phyloP scores from a whole-genome alignment of 2,888 invertebrate genomes.

The Criorhina ranunculi region DNA sequence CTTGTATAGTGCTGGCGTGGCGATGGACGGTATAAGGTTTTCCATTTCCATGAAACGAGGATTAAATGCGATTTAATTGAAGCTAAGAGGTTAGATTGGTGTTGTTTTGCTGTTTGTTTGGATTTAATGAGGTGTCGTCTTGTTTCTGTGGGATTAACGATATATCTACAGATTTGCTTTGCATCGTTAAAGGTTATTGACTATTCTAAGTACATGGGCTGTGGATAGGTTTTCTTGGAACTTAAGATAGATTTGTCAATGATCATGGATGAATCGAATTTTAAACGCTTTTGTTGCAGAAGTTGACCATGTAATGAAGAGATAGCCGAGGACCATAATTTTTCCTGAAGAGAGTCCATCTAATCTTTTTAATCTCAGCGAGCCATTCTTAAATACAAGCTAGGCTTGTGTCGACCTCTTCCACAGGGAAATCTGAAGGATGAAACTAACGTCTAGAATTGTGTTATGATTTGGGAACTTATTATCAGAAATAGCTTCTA shows the following conservation, averaged over 20 bases:
- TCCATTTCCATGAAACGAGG: slow-evolving; percentile 67
- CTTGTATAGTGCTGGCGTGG: slow-evolving; percentile 14
- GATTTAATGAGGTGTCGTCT: slow-evolving; percentile 70
- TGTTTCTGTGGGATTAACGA: slow-evolving; percentile 25
- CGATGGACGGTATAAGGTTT: slow-evolving; percentile 46
- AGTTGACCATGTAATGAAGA: too few relatives aligned
- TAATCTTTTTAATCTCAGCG: too few relatives aligned
- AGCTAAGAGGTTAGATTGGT: slow-evolving; percentile 53
- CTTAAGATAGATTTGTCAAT: neutral
- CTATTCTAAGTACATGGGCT: slow-evolving; percentile 30
- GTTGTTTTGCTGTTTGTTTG: slow-evolving; percentile 43
- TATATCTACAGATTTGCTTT: slow-evolving; percentile 34
- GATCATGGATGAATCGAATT: too few relatives aligned
- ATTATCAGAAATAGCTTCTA: too few relatives aligned
- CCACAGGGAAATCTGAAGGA: too few relatives aligned
- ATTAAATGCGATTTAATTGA: slow-evolving; percentile 73
- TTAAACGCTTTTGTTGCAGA: too few relatives aligned
- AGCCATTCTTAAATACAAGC: too few relatives aligned
- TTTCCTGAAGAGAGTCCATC: too few relatives aligned
- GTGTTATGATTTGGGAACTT: too few relatives aligned
- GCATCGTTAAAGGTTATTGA: slow-evolving; percentile 46
- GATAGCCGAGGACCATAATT: too few relatives aligned
- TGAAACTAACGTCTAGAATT: too few relatives aligned
- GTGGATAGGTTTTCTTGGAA: slow-evolving; percentile 19
- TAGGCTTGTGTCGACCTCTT: too few relatives aligned